Evolutionary conservation across 2,113 vertebrate genomes (phyloP), one percentile per base, ranked within the genome.

Genomic region (Glaucidium brasilianum): DNA sequence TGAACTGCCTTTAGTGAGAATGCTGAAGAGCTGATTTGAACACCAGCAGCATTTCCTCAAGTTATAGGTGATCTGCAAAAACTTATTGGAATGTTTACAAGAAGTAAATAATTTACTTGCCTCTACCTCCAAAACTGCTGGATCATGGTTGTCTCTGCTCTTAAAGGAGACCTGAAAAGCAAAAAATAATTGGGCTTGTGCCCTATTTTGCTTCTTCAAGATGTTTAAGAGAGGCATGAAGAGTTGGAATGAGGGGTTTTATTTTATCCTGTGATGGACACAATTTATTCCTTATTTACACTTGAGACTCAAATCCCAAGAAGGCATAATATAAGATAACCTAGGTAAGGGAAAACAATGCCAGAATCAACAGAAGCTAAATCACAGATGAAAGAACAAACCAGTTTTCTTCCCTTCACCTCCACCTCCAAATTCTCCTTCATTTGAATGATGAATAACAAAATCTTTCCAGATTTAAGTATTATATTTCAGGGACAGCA

Each of bases 121-220:
- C 97, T 97, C 96, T 96, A 97, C 96, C 96, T 97, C 97, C 95
- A 96, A 96, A 97, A 97, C 62, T 95, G 96, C 91, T 96, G 95
- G 84, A 91, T 95, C 97, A 96, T 94, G 92, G 96, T 6, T 97
- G 91, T 91, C 94, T 97, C 83, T 97, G 97, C 67, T 97, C 96
- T 95, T 97, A 96, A 95, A 97, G 92, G 84, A 96, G 81, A 97
- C 77, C 96, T 97, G 97, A 94, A 97, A 97, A 95, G 95, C 80
- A 97, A 97, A 97, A 95, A 85, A 91, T 87, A 71, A 95, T 95
- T 89, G 95, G 96, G 96, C 96, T 96, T 97, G 96, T 95, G 97
- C 97, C 97, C 97, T 95, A 66, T 89, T 97, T 92, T 97, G 96
- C 95, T 95, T 89, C 89, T 95, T 95, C 76, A 95, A 86, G 73